These are phyloP conservation scores for Drosophila incognita DNA, from an alignment of 2,888 invertebrate species.

Conservation along the genomic window DNA sequence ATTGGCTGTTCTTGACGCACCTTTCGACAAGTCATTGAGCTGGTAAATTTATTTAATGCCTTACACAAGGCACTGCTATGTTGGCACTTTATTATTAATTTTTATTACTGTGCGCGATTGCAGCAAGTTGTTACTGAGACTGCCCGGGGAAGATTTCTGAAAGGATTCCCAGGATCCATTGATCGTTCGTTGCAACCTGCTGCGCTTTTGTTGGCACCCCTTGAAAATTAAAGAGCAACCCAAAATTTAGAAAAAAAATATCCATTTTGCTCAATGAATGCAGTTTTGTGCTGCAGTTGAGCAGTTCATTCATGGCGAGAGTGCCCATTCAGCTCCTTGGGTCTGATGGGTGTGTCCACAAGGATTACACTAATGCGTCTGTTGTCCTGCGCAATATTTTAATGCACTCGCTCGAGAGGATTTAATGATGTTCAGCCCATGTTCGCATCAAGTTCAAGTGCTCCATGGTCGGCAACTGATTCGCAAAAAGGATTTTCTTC, in stretches of 20 bases:
- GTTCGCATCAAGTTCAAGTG: slow-evolving; percentile 77
- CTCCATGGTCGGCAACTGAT: slow-evolving; percentile 61
- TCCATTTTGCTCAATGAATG: slow-evolving; percentile 61
- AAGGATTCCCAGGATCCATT: slow-evolving; percentile 72
- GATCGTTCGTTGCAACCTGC: slow-evolving; percentile 56
- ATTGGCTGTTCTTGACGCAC: slow-evolving; percentile 31
- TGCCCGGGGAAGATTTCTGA: slow-evolving; percentile 3
- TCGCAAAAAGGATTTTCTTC: slow-evolving; percentile 77
- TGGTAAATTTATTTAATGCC: slow-evolving; percentile 79
- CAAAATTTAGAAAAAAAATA: slow-evolving; percentile 15
- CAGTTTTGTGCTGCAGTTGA: slow-evolving; percentile 4
- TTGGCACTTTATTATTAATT: slow-evolving; percentile 74
- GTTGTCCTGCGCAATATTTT: slow-evolving; percentile 71
- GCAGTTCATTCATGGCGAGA: slow-evolving; percentile 53
- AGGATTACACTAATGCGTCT: slow-evolving; percentile 77
- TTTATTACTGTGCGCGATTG: slow-evolving; percentile 67
- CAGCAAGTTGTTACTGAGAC: slow-evolving; percentile 49
- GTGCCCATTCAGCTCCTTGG: slow-evolving; percentile 42
- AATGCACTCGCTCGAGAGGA: slow-evolving; percentile 69
- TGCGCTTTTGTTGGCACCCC: slow-evolving; percentile 62
- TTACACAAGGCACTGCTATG: slow-evolving; percentile 59
- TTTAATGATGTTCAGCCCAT: slow-evolving; percentile 76
- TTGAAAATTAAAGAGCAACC: slow-evolving; percentile 35
- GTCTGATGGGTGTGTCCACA: slow-evolving; percentile 66
- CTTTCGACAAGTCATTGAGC: slow-evolving; percentile 80